A percentile compares a stretch with the other conserved stretches of the same genome.
phyloP scores from a whole-genome alignment of 64 coral and sea anemone genomes.

The Dendrophyllia cribrosa region DNA sequence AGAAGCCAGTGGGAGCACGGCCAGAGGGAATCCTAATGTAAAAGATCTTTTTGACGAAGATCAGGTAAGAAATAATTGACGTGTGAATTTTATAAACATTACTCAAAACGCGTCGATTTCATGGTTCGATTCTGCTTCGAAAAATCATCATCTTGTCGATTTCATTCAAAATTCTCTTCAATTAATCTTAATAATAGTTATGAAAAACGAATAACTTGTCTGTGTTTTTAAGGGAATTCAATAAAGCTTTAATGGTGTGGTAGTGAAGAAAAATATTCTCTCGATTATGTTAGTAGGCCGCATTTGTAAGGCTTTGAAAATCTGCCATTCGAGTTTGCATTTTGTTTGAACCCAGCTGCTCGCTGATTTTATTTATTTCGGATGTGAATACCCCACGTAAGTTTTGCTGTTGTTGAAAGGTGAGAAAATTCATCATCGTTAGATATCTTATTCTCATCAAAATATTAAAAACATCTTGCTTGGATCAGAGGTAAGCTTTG shows the following conservation, averaged over 20 bases:
- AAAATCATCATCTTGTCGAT: not conserved
- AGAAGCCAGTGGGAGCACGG: slow-evolving; percentile 6
- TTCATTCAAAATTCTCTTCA: too few species aligned
- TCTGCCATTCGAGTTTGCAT: not conserved
- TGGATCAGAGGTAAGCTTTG: too few species aligned
- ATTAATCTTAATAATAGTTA: not conserved
- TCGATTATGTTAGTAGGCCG: too few species aligned
- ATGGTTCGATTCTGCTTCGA: not conserved
- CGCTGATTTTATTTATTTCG: not conserved
- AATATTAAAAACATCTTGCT: too few species aligned
- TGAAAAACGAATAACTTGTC: not conserved
- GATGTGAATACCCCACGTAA: too few species aligned
- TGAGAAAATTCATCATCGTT: too few species aligned
- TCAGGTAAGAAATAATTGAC: slow-evolving; percentile 38
- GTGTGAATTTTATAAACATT: not conserved
- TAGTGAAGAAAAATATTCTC: not conserved
- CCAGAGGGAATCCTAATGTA: slow-evolving; percentile 61
- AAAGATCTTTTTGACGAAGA: slow-evolving; percentile 82
- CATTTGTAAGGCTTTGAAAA: not conserved
- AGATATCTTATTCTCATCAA: too few species aligned
- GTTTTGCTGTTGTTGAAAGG: too few species aligned
- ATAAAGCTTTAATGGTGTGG: not conserved
- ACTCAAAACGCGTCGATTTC: not conserved
- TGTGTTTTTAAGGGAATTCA: not conserved
- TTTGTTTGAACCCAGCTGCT: not conserved